Evolutionary conservation across 1,140 invertebrate genomes (phyloP), one percentile per base, ranked within the genome.

Genomic region (Battus philenor): DNA sequence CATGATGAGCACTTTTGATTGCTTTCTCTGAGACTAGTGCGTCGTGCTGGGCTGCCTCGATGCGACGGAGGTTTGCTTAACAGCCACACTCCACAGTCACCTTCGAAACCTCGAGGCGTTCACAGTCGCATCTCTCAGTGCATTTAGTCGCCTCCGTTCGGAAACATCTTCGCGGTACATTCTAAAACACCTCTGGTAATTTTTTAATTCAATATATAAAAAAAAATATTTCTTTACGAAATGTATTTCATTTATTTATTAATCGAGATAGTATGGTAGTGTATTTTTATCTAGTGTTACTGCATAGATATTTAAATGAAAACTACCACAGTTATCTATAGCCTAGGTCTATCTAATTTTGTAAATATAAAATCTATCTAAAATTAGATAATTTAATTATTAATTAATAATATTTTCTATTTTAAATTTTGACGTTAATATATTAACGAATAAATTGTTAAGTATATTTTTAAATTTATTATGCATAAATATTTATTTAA

Each of bases 1-100:
- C 38, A 41, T 13, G 5, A 26, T 27, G 22, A 41, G 22, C 38
- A 22, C 38, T 41, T 41, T 41, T 24, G 24, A 15, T 36, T 4
- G 38, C 38, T 41, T 41, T 41, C 38, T 41, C n/a, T n/a, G n/a
- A n/a, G n/a, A n/a, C n/a, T 27, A 15, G 15, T 9, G 33, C 16
- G 16, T n/a, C 7, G 8, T 3, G 6, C 5, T 2, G 18, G 2
- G 18, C 2, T 20, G 18, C 18, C 18, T 2, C 18, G 27, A 30
- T 30, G 27, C 27, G 27, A n/a, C 24, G n/a, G 2, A 2, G 2
- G 24, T 30, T 27, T 27, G 38, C 38, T 22, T 13, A 27, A 27
- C 27, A 20, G n/a, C 12, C 33, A 10, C 15, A 5, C n/a, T 12
- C 22, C 24, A 11, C 9, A 41, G 22, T 13, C 38, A 22, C 38